Conservation (phyloP, 2,797 vertebrate genomes). For the Myotis findleyi region DNA sequence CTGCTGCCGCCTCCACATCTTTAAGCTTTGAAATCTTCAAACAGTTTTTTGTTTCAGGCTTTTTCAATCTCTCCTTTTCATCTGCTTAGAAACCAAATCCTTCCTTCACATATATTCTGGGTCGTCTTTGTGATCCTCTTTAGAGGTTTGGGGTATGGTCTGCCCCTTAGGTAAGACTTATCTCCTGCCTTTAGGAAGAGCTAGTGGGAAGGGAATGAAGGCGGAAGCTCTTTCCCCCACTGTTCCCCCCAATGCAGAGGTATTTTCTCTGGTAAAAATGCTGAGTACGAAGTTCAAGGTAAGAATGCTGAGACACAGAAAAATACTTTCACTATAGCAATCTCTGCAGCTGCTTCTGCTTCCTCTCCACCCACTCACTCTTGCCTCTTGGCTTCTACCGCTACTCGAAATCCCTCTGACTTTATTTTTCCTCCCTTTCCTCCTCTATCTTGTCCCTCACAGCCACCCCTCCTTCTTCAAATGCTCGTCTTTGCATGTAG, state of each 20-base stretch:
- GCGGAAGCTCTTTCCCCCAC: not conserved
- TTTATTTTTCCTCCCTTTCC: not conserved
- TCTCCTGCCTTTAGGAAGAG: not conserved
- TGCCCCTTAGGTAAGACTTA: not conserved
- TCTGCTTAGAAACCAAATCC: slow-evolving; percentile 3
- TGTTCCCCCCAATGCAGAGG: not conserved
- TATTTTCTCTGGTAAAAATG: not conserved
- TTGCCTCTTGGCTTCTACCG: not conserved
- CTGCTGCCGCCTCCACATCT: not conserved
- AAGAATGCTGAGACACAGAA: not conserved
- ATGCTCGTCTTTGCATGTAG: not conserved
- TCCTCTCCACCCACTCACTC: not conserved
- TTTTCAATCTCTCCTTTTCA: slow-evolving; percentile 5
- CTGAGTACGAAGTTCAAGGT: not conserved
- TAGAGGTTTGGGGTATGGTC: not conserved
- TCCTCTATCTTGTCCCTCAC: not conserved
- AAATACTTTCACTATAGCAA: not conserved
- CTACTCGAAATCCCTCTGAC: not conserved
- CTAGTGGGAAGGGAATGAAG: not conserved
- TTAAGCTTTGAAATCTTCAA: not conserved
- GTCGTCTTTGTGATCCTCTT: not conserved
- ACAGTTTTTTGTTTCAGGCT: not conserved
- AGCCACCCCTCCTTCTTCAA: not conserved
- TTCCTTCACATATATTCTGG: not conserved
- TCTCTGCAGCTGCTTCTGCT: not conserved